Conservation (phyloP, 2,113 vertebrate genomes). For the Pithys albifrons region DNA sequence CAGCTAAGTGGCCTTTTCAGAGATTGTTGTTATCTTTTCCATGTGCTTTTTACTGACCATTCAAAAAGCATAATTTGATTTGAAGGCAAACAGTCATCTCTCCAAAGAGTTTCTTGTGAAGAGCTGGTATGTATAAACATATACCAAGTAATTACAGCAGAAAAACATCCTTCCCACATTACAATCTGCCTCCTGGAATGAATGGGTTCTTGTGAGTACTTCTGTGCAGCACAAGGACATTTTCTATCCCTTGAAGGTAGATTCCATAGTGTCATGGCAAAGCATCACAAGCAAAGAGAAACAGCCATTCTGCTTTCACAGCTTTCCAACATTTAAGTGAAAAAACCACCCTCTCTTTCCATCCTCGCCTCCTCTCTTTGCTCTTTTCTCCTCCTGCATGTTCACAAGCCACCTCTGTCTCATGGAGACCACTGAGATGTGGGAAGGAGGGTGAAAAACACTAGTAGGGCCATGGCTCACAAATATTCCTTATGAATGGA, state of each 20-base stretch:
- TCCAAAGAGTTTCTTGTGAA: background rate
- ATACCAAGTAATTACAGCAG: background rate
- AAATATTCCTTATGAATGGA: background rate
- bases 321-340: background rate
- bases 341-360: background rate
- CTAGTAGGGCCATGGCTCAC: background rate
- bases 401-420: background rate
- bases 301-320: background rate
- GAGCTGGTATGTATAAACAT: background rate
- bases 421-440: fast-evolving
- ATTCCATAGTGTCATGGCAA: background rate
- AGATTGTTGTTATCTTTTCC: background rate
- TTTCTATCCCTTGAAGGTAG: background rate
- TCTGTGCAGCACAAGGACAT: background rate
- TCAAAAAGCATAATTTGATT: background rate
- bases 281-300: background rate
- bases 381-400: background rate
- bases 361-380: background rate
- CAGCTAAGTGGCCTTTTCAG: background rate
- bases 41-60: background rate
- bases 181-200: background rate
- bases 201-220: background rate
- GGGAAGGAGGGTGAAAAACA: background rate
- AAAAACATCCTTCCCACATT: background rate
- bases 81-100: background rate